These are phyloP conservation scores for Cephus sareptanus DNA, from an alignment of 2,888 invertebrate genomes.

Conservation along the genomic window DNA sequence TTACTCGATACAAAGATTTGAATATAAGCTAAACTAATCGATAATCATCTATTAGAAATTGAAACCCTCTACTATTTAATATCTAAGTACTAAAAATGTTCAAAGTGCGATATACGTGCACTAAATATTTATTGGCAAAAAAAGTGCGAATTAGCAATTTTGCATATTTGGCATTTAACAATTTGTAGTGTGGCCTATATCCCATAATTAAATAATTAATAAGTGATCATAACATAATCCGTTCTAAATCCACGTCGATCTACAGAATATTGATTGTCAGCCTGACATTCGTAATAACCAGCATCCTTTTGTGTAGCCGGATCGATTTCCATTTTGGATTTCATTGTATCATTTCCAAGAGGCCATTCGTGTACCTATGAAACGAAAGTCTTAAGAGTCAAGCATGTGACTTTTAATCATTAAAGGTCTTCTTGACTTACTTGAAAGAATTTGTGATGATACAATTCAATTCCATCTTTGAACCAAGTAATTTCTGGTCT, in stretches of 20 bases:
- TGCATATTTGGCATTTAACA: slow-evolving; percentile 9
- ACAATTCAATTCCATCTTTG: slow-evolving; percentile 82
- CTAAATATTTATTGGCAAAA: not conserved
- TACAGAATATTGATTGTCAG: slow-evolving; percentile 78
- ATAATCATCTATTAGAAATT: not conserved
- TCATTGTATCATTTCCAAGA: slow-evolving; percentile 73
- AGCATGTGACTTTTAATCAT: not conserved
- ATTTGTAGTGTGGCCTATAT: slow-evolving; percentile 14
- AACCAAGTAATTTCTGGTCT: slow-evolving; percentile 82
- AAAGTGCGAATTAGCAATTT: not conserved
- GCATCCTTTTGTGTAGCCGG: slow-evolving; percentile 80
- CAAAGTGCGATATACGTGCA: slow-evolving; percentile 8
- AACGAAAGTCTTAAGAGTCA: not conserved
- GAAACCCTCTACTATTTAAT: not conserved
- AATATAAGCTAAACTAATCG: slow-evolving; percentile 10
- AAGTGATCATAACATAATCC: slow-evolving; percentile 71
- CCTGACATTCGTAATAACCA: slow-evolving; percentile 79
- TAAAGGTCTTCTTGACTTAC: slow-evolving; percentile 55
- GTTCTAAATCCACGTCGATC: slow-evolving; percentile 77
- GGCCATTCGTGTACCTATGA: slow-evolving; percentile 75
- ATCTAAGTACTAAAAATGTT: not conserved
- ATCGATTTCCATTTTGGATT: slow-evolving; percentile 81
- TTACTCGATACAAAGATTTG: not conserved
- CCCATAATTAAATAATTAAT: slow-evolving; percentile 46
- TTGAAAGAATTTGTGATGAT: slow-evolving; percentile 77